phyloP scores from a whole-genome alignment of 2,797 vertebrate genomes.

The Coccyzus lansbergi region DNA sequence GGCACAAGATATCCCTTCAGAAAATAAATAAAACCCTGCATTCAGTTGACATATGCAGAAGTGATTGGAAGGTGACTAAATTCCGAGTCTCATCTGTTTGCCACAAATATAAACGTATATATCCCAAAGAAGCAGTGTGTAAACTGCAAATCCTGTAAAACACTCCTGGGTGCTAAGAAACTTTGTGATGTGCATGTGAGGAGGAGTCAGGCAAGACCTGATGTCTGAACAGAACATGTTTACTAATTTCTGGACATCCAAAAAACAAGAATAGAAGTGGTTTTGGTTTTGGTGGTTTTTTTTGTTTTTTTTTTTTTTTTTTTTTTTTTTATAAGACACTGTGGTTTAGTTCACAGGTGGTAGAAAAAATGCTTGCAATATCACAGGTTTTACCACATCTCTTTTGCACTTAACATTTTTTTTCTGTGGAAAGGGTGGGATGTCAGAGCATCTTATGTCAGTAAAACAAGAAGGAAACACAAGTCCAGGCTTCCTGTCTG shows the following conservation, averaged over 20 bases:
- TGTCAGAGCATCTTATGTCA: not conserved
- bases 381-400: not conserved
- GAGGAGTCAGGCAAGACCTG: not conserved
- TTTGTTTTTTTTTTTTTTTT: too few relatives aligned
- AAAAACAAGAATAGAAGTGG: not conserved
- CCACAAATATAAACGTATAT: too few relatives aligned
- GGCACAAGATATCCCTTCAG: not conserved
- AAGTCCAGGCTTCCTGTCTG: not conserved
- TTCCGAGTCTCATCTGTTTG: not conserved
- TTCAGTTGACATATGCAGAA: not conserved
- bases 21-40: not conserved
- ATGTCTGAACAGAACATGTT: not conserved
- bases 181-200: not conserved
- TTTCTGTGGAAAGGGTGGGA: not conserved
- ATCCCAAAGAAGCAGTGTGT: not conserved
- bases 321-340: not conserved
- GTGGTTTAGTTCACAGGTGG: not conserved
- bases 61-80: not conserved
- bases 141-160: not conserved
- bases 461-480: not conserved
- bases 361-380: not conserved
- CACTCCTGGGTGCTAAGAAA: not conserved
- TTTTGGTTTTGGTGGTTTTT: too few relatives aligned
- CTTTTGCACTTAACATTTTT: accelerated
- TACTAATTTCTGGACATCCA: not conserved